Base-by-base conservation (phyloP, 2,797 vertebrate genomes). In the Ctenopoma multispine region DNA sequence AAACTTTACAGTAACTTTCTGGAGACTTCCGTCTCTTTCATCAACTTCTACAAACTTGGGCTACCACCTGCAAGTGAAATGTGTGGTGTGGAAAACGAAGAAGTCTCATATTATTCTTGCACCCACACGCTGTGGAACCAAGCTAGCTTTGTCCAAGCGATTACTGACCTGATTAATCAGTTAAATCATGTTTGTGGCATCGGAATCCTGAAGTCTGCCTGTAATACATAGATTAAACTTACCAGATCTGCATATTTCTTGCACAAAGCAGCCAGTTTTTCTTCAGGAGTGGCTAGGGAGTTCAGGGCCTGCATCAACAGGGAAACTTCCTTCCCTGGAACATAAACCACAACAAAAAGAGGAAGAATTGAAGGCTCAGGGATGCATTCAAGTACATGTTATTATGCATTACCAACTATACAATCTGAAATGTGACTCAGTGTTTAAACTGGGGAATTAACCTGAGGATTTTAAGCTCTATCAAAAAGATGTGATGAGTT, bases 221-320 rank as follows among this genome's bases (percentile, higher is more conserved):
- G 24, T n/a, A n/a, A 59, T 24, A 2, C 29, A 5, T n/a, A 63
- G 6, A 10, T 43, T 47, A 9, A 6, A 89, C 96, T 93, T 92
- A 99, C 98, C 90, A 99, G 93, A 90, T 99, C 97, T 61, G 98
- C 97, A 72, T 99, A 99, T 89, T 98, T 99, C 94, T 99, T 99
- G 94, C 97, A 99, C 84, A 99, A 90, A 83, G 98, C 97, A 65
- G 97, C 98, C 81, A 99, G 91, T 79, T 99, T 99, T 90, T 99
- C 98, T 82, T 99, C 98, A 17, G 98, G 98, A 63, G 96, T 97
- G 70, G 95, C 91, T 41, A 99, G 94, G 1, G 97, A 95, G 84
- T 99, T 97, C 81, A 99, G 93, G 11, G 98, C 97, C 91, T 99
- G 96, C 98, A 99, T 99, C 90, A 99, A 74, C 80, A 99, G 93